Base-by-base conservation (phyloP, 2,113 vertebrate species). In the Grammomys dolichurus region DNA sequence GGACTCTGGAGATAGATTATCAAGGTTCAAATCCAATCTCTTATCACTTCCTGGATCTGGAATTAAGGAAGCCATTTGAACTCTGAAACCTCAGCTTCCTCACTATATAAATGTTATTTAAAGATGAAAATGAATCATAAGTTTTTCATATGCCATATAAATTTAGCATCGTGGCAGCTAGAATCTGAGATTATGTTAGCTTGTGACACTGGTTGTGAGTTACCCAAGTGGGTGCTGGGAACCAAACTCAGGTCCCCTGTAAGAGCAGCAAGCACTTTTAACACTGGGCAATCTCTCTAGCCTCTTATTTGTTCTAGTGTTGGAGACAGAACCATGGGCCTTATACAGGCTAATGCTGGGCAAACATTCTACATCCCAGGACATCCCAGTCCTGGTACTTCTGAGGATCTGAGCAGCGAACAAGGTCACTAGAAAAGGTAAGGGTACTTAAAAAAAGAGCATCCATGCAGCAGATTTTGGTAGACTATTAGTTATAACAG, bases 371-470 rank as follows among this genome's bases (percentile, higher is more conserved):
- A 67, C 58, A 3, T 4, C 75, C 72, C 31, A 80, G 75, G 80
- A 58, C 5, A 63, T 20, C 19, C n/a, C 14, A 13, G 63, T 5
- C 31, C 75, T 69, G 48, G 40, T 51, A 89, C 43, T 33, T 82
- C 56, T 92, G 76, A 96, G 86, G 67, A 73, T 72, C 14, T 72
- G n/a, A 95, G 89, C 10, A 95, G 82, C 92, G 77, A 89, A 65
- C 28, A 95, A 70, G 81, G 93, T 85, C 89, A 77, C 54, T 65
- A 96, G 73, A 90, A 92, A 95, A 95, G 10, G 28, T 0, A 7
- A n/a, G 48, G 26, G 51, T 31, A 84, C 36, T 46, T 92, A 84
- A 7, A 76, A 81, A 91, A 87, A 93, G 2, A 90, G 88, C 4
- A 90, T 51, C 58, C 67, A 97, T 0, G 69, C 80, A 73, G 96